Evolutionary conservation across 2,888 invertebrate genomes (phyloP), one percentile per base, ranked within the genome.

Genomic region (Parnassius glacialis): DNA sequence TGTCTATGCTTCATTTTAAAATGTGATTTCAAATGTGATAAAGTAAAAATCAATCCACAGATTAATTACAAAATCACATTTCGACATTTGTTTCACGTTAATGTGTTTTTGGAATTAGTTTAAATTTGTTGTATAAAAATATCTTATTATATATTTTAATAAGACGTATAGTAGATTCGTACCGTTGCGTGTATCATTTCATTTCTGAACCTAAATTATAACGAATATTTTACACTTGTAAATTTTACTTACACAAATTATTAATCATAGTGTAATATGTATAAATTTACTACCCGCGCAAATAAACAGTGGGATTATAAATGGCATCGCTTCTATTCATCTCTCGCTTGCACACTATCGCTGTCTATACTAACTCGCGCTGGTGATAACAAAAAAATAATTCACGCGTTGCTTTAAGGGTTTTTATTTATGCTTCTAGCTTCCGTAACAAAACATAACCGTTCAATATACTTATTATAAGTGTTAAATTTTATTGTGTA

Each of bases 41-140:
- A 63, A 64, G 50, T 47, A 41, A 65, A 85, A 82, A 78, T 84
- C 83, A 78, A 74, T 79, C 78, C 83, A 79, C 81, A 68, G 68
- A 68, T 61, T 42, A 52, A 54, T 3, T 61, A 70, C 83, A 80
- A 81, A 84, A 79, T 84, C 87, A 86, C 88, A 87, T 85, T 80
- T 74, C 72, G 78, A 83, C 73, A 89, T 90, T 85, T 89, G 88
- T 90, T 90, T 85, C 78, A 76, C 74, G 77, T 81, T 77, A 78
- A 83, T 90, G 89, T 89, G 88, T 84, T 68, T 84, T 87, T 84
- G 81, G 68, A 67, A 55, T 57, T 64, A 64, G 67, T 44, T 64
- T 59, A 72, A 74, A 70, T 69, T 41, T 9, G 11, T 52, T 57
- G 43, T 56, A 3, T 34, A 54, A 44, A 54, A 20, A 44, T 52